Evolutionary conservation across 1,140 invertebrate species (phyloP), one percentile per base, ranked within the genome.

Genomic region (Caenorhabditis remanei): DNA sequence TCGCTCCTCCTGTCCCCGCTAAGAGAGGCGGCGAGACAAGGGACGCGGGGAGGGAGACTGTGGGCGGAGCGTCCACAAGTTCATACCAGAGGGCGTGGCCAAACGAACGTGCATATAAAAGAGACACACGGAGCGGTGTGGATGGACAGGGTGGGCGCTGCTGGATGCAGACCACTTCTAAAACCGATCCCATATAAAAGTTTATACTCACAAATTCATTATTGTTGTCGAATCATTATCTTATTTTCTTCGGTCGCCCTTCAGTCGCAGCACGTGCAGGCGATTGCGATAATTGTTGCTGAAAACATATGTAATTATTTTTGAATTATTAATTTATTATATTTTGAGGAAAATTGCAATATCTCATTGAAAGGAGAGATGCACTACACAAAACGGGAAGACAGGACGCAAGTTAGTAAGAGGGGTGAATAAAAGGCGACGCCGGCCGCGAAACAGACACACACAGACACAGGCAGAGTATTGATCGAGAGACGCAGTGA

Each of bases 21-120:
- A 79, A 79, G 71, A 79, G 71, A 79, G 71, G 71, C 71, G 71
- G 46, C 71, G 71, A 79, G 71, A 79, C 71, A 79, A 79, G 71
- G 71, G 71, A 79, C 71, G 71, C 65, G 65, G 65, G 65, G 65
- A 50, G 71, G 71, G 71, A 79, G 71, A 50, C 71, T 24, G 71
- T 79, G 71, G 71, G 71, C 71, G 71, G 71, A 50, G 71, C 71
- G 71, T 50, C 71, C 71, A 79, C 71, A 79, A 79, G 71, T 79
- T 79, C 71, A 79, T 79, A 79, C 71, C 40, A n/a, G 41, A 13
- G 46, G 71, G 71, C 71, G 71, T 79, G 71, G 71, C 71, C 71
- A 79, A 79, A 79, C 71, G 71, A 79, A 79, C 71, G 71, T 79
- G 71, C 71, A 79, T 79, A 79, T 79, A 79, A 79, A 79, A 79